Percentiles rank a stretch among this genome's conserved stretches.
phyloP scores from a whole-genome alignment of 2,888 invertebrate species.

The Odiellus spinosus region DNA sequence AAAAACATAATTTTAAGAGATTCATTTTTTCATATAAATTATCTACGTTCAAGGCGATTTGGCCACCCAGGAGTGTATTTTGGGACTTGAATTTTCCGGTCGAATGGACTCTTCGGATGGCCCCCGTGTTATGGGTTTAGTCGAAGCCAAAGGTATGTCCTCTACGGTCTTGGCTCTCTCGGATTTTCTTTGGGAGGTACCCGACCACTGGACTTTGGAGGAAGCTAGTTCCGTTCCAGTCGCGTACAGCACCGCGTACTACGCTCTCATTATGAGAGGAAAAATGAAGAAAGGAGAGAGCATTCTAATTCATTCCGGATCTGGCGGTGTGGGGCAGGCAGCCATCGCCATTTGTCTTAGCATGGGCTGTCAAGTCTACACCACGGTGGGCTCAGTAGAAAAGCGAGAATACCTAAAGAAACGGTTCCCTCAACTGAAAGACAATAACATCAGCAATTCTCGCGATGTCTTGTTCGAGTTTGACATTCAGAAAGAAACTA shows the following conservation, averaged over 20 bases:
- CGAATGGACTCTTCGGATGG: constrained; percentile 45
- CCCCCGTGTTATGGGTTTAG: constrained; percentile 78
- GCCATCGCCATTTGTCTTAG: constrained; percentile 84
- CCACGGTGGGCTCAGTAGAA: constrained; percentile 71
- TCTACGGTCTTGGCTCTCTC: constrained; percentile 56
- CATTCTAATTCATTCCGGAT: constrained; percentile 85
- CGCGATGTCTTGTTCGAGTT: constrained; percentile 84
- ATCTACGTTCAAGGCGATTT: constrained; percentile 27
- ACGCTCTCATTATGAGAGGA: constrained; percentile 76
- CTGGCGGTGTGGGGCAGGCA: constrained; percentile 93
- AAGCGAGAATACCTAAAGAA: constrained; percentile 74
- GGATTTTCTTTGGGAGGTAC: constrained; percentile 75
- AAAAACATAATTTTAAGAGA: no score
- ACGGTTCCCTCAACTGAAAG: constrained; percentile 66
- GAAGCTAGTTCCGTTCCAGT: constrained; percentile 87
- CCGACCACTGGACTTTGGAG: constrained; percentile 69
- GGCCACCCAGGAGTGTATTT: constrained; percentile 64
- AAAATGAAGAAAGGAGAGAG: constrained; percentile 64
- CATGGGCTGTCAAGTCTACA: constrained; percentile 73
- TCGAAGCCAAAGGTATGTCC: constrained; percentile 74
- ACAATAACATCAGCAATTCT: constrained; percentile 72
- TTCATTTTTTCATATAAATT: no score
- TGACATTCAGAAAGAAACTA: constrained; percentile 62
- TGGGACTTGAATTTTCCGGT: constrained; percentile 87
- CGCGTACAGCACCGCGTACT: constrained; percentile 71